Evolutionary conservation across 2,113 vertebrate species (phyloP), one percentile per base, ranked within the genome.

Genomic region (Ceyx melanurus): DNA sequence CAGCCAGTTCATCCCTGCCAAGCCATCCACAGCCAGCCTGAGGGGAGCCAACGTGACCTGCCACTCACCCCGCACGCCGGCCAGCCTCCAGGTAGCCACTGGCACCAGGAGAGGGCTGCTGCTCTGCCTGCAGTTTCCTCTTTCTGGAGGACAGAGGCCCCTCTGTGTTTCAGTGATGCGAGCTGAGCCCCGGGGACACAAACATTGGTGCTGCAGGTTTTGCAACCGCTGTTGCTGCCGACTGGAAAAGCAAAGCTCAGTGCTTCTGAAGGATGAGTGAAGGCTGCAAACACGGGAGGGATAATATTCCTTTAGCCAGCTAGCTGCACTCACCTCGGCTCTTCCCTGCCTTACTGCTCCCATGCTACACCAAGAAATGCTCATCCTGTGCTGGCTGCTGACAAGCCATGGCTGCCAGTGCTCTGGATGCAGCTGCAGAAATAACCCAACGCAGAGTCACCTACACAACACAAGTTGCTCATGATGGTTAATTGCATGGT

Each of bases 1-100:
- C 81, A 85, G 86, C 60, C 93, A 82, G 87, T 56, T 37, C 64
- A 92, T 89, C 86, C 75, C 71, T 48, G 93, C 90, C 94, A 93
- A 88, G 84, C 64, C 45, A 8, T 79, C 83, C 37, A 8, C 76
- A 57, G 90, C 78, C 82, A 82, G 75, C 82, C 85, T 64, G 60
- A 86, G 68, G 79, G 90, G 82, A 96, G 88, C 73, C 91, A 88
- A 58, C 70, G 1, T 68, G 94, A 88, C 94, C 90, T 86, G 76
- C 73, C 5, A 2, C 92, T 91, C 87, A 95, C 68, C 96, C 61
- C 13, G 0, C 35, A 8, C 2, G 4, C 79, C 57, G 1, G 81
- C 65, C 81, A 60, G 65, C 79, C 91, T 79, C 88, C 91, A 92
- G 85, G 87, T 85, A 96, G 66, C 76, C 80, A 65, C 7, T 50